Conservation (phyloP, 2,113 vertebrate species). For the Lota lota region DNA sequence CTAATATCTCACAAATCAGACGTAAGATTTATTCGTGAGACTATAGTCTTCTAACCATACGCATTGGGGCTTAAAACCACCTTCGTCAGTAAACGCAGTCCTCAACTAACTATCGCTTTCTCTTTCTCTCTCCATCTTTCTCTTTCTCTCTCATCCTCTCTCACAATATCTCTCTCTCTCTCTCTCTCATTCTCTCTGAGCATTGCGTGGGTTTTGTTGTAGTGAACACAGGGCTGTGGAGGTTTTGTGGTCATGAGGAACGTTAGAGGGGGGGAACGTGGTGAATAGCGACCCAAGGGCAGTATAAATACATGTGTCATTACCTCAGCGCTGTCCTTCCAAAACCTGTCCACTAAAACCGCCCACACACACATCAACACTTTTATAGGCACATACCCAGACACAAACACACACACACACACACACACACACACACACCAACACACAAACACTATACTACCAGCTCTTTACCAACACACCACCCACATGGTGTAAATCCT, state of each 20-base stretch:
- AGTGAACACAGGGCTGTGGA: slow-evolving; percentile 29
- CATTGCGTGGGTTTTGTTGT: slow-evolving; percentile 28
- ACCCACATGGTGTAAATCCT: too few relatives aligned
- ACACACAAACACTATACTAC: too few relatives aligned
- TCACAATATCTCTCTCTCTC: slow-evolving; percentile 20
- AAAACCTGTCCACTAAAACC: background rate
- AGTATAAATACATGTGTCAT: slow-evolving; percentile 52
- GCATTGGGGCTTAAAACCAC: slow-evolving; percentile 48
- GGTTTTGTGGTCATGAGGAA: slow-evolving; percentile 37
- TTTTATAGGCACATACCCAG: background rate
- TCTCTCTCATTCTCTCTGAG: slow-evolving; percentile 41
- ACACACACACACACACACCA: slow-evolving; percentile 19
- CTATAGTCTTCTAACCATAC: slow-evolving; percentile 46
- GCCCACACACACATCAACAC: slow-evolving; percentile 10
- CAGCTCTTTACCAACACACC: too few relatives aligned
- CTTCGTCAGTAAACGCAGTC: slow-evolving; percentile 15
- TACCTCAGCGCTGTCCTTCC: slow-evolving; percentile 26
- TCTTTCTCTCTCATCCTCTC: background rate
- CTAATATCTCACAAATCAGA: too few relatives aligned
- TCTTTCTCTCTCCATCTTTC: slow-evolving; percentile 35
- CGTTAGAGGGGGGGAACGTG: slow-evolving; percentile 33
- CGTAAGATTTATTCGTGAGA: too few relatives aligned
- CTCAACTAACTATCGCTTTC: slow-evolving; percentile 41
- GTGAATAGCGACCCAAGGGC: slow-evolving; percentile 46
- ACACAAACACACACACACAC: slow-evolving; percentile 10